Percentiles rank a stretch among this genome's conserved stretches.
Conservation (phyloP, 2,888 invertebrate species). For the Trypoxylon attenuatum region DNA sequence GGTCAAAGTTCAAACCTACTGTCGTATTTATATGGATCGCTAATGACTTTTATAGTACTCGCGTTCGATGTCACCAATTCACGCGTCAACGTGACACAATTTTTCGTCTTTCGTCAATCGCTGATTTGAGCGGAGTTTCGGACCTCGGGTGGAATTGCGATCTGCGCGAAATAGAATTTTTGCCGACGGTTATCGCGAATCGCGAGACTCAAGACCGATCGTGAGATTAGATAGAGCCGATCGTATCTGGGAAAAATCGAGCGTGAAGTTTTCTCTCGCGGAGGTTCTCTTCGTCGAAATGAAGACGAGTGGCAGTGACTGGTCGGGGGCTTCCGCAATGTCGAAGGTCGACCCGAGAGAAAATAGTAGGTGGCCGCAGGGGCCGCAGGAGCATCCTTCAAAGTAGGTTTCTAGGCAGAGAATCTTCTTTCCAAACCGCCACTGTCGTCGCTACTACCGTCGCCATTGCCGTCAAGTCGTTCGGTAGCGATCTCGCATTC, state of each 20-base stretch:
- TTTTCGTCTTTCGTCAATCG: no score
- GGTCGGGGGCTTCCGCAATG: constrained; percentile 34
- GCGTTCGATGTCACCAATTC: neutral
- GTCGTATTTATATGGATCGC: constrained; percentile 27
- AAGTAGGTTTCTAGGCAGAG: constrained; percentile 38
- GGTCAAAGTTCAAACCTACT: constrained; percentile 41
- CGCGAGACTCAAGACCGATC: constrained; percentile 41
- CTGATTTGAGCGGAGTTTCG: no score
- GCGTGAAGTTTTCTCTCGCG: constrained; percentile 14
- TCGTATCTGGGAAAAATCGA: constrained; percentile 25
- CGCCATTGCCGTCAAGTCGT: no score
- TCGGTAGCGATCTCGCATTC: constrained; percentile 19
- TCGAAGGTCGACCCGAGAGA: constrained; percentile 36
- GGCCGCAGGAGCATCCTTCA: no score
- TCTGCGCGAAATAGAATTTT: neutral
- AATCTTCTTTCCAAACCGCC: constrained; percentile 30
- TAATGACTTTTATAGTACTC: constrained; percentile 14
- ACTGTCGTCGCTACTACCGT: no score
- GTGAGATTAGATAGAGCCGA: constrained; percentile 52
- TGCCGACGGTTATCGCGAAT: no score
- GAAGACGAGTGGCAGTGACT: constrained; percentile 22
- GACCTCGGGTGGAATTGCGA: no score
- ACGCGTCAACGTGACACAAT: neutral
- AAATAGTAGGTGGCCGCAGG: constrained; percentile 16
- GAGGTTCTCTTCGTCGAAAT: constrained; percentile 12